Base-by-base conservation (phyloP, 2,888 invertebrate species). In the Melanophora roralis region DNA sequence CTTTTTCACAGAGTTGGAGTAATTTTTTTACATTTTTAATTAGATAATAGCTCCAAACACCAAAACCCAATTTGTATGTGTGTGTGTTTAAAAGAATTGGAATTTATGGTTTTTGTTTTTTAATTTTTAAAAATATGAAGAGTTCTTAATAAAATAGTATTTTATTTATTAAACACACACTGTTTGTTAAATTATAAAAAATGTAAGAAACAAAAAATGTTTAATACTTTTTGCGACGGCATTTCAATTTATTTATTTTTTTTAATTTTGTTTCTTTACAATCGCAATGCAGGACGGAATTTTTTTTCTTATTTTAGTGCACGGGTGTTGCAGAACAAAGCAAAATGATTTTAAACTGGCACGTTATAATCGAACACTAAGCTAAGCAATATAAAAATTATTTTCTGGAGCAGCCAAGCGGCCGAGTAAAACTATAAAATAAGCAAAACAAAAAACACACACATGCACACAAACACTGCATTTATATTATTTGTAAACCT, bases 301-400 rank as follows among this genome's bases (percentile, higher is more conserved):
- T 49, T 53, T 38, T 67, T n/a, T n/a, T n/a, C n/a, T n/a, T n/a
- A n/a, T n/a, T n/a, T 78, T 55, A 27, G 16, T 19, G 4, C 14
- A 36, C 55, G 36, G 47, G 21, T 40, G 49, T 27, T 40, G 51
- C 3, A 27, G 49, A 38, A 57, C 43, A 57, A 43, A 67, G 6
- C 3, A 60, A 59, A 71, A 78, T 73, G 62, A 68, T 80, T 76
- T 80, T 68, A 72, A 76, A 76, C 72, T 80, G 68, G 80, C 80
- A 80, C 76, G 72, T 76, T 76, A 38, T 69, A 59, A 57, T 62
- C 68, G 67, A 59, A 76, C 64, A 73, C 80, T 80, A 69, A 80
- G 76, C 68, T 59, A 68, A 80, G 64, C 51, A 57, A 40, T 40
- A 76, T 76, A 76, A 73, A 73, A 76, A 9, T 43, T 51, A 68